Evolutionary conservation across 2,113 vertebrate species (phyloP), one percentile per base, ranked within the genome.

Genomic region (Mormyrus iriodes): DNA sequence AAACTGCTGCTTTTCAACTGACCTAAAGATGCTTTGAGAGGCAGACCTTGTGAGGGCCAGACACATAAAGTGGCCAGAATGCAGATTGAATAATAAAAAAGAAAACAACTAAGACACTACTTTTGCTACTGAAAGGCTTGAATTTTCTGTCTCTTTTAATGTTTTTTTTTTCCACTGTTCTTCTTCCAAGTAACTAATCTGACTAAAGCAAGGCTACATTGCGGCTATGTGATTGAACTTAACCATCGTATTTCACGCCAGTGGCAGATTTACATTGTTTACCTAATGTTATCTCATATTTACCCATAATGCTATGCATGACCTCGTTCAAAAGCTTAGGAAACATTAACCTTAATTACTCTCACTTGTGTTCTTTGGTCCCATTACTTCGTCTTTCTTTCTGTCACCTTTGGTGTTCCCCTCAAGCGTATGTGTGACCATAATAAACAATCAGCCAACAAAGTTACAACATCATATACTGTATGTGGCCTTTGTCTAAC

Each of bases 321-420:
- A 39, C 4, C 27, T 76, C 69, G 15, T 76, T 76, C 31, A 76
- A 15, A 83, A 42, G 42, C 21, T 17, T 52, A 9, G 27, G n/a
- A 86, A 15, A 86, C 27, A 86, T 86, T 86, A 86, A 86, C 49
- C 85, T 86, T 24, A n/a, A 48, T 48, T 53, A 49, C 46, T 35
- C 85, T 86, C 24, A 53, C 24, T 53, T 86, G 85, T 86, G 85
- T 13, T 52, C 48, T 85, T 86, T 86, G 85, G 15, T 55, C n/a
- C 48, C 19, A 21, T 85, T n/a, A 17, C 9, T 86, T 86, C 48
- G 35, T 15, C 46, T 86, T 10, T 13, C 49, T 86, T 86, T 53
- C 53, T 86, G 35, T 48, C 31, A 13, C 44, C 13, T 7, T 39
- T 39, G 31, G 9, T 73, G 31, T 73, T 35, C 31, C 27, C 69